These are phyloP conservation scores for Tor tambroides DNA, from an alignment of 2,113 vertebrate genomes.

Conservation along the genomic window DNA sequence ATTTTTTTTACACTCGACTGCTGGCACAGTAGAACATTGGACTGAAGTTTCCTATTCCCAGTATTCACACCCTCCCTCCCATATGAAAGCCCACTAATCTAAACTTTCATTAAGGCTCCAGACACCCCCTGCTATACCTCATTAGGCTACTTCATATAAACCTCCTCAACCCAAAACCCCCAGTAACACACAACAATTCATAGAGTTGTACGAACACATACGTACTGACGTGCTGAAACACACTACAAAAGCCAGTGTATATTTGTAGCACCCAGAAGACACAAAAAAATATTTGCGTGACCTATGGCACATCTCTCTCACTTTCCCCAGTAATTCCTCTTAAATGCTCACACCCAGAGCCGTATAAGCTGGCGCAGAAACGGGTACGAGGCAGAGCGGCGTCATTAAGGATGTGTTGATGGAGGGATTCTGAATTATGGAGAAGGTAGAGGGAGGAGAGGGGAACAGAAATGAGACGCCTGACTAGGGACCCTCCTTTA, in stretches of 20 bases:
- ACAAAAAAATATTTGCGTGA: background rate
- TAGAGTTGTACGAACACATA: slow-evolving; percentile 16
- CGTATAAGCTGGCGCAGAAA: slow-evolving; percentile 46
- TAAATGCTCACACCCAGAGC: slow-evolving; percentile 11
- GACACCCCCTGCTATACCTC: background rate
- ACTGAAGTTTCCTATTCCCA: slow-evolving; percentile 7
- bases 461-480: slow-evolving; percentile 27
- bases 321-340: slow-evolving; percentile 43
- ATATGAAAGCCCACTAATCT: background rate
- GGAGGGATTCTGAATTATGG: slow-evolving; percentile 56
- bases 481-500: slow-evolving; percentile 38
- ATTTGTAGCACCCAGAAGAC: background rate
- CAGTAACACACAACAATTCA: background rate
- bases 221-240: background rate
- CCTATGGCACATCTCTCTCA: slow-evolving; percentile 2
- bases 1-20: background rate
- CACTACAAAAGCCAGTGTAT: background rate
- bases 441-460: background rate
- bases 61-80: slow-evolving; percentile 1
- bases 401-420: slow-evolving; percentile 63
- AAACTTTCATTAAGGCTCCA: slow-evolving; percentile 40
- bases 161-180: background rate
- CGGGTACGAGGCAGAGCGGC: slow-evolving; percentile 44
- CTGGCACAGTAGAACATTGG: background rate
- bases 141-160: slow-evolving; percentile 14